These are phyloP conservation scores for Pavo muticus DNA, from an alignment of 2,113 vertebrate species.

Conservation along the genomic window DNA sequence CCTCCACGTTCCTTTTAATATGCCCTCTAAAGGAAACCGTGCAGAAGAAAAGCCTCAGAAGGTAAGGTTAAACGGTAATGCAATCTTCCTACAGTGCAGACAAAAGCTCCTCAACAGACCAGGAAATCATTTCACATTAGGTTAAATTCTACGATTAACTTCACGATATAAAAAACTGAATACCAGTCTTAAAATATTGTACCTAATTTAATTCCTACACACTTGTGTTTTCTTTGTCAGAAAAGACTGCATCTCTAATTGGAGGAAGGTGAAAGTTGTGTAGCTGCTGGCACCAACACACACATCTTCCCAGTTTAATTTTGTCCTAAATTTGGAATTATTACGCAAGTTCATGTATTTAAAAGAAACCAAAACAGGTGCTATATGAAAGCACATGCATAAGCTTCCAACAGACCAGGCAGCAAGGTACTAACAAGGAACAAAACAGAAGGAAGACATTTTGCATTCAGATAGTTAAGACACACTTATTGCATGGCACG, in stretches of 20 bases:
- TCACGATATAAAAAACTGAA: not conserved
- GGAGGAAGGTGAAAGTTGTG: not conserved
- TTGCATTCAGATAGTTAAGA: not conserved
- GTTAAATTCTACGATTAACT: not conserved
- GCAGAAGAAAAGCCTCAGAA: not conserved
- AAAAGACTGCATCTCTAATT: not conserved
- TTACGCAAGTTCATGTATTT: not conserved
- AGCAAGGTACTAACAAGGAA: not conserved
- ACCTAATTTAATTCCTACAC: not conserved
- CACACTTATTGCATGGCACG: fast-evolving
- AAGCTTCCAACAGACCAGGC: not conserved
- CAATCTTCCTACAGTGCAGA: not conserved
- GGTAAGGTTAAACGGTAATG: constrained; percentile 11
- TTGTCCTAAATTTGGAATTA: not conserved
- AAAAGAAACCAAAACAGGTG: not conserved
- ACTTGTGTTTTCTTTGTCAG: not conserved
- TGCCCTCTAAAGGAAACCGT: constrained; percentile 25
- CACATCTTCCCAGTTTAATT: not conserved
- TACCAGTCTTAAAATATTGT: not conserved
- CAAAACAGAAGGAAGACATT: not conserved
- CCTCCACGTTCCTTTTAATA: constrained; percentile 50
- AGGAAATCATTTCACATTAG: not conserved
- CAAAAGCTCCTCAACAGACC: not conserved
- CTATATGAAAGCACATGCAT: not conserved
- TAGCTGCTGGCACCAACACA: not conserved